These are phyloP conservation scores for Orthonyx spaldingii DNA, from an alignment of 2,113 vertebrate genomes.

Conservation along the genomic window DNA sequence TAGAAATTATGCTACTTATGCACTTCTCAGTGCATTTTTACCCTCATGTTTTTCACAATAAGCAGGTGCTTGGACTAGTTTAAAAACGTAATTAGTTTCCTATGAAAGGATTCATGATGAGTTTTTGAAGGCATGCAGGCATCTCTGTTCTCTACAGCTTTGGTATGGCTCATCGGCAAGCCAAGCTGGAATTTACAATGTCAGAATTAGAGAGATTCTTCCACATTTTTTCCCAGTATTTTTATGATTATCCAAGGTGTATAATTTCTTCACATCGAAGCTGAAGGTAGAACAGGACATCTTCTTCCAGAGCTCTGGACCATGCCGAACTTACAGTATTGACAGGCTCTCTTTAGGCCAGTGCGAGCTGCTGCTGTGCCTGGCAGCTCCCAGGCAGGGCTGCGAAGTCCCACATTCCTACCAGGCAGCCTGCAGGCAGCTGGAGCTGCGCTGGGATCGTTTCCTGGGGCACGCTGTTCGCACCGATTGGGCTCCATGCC, in stretches of 20 bases:
- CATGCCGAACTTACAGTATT: not conserved
- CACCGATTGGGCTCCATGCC: fast-evolving
- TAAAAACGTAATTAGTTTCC: fast-evolving
- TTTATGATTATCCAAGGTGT: not conserved
- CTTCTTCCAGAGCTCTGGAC: not conserved
- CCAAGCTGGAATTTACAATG: not conserved
- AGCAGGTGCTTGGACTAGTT: not conserved
- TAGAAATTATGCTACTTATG: not conserved
- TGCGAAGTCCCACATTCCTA: not conserved
- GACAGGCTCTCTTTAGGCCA: not conserved
- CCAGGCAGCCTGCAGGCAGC: not conserved
- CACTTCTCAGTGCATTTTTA: not conserved
- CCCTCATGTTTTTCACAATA: not conserved
- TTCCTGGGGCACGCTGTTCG: not conserved
- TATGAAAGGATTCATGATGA: not conserved
- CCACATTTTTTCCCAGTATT: not conserved
- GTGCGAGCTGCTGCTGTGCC: not conserved
- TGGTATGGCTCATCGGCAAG: not conserved
- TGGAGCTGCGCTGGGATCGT: not conserved
- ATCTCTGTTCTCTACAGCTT: not conserved
- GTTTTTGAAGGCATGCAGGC: not conserved
- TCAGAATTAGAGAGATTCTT: not conserved
- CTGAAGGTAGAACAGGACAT: not conserved
- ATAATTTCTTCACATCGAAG: not conserved
- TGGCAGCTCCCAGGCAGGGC: not conserved